Base-by-base conservation (phyloP, 1,140 invertebrate species). In the Xylocopa sonorina region DNA sequence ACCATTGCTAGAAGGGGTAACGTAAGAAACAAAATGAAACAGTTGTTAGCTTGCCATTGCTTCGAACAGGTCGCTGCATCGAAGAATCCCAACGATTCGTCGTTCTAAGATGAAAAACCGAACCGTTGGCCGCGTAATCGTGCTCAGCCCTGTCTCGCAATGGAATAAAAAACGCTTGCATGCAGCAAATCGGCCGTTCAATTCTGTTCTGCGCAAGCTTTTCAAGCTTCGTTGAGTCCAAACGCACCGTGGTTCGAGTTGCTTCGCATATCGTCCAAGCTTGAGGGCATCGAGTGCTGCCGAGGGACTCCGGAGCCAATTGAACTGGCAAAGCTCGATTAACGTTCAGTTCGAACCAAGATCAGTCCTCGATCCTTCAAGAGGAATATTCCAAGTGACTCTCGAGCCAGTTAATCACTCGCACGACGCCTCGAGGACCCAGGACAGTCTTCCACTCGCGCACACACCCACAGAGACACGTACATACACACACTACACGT, bases 361-460 rank as follows among this genome's bases (percentile, higher is more conserved):
- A n/a, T 9, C 29, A 21, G 27, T 10, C 9, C 55, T 57, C 29
- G 32, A 32, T 32, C 9, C 34, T 41, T 32, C 27, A n/a, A 21
- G 43, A 68, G 27, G n/a, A 48, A 34, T 68, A 66, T 38, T 18
- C 48, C 32, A 68, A 51, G 48, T 38, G n/a, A 51, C 32, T 18
- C 14, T 46, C 7, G 66, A 68, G 21, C 66, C 29, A 3, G 7
- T 12, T 27, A 24, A n/a, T 48, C 10, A 50, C 64, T 24, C 18
- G 48, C 66, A 69, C 66, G 64, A 67, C 21, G 64, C 24, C 66
- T 69, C 50, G 50, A 38, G 67, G 27, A 9, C 24, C 16, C 48
- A 38, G 32, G 48, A 68, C 41, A 7, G 41, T 38, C 21, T n/a
- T 41, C 41, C 29, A 16, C 16, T n/a, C 24, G 38, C 12, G 53